Evolutionary conservation across 2,797 vertebrate species (phyloP).

Genomic region (Centropyge bicolor): DNA sequence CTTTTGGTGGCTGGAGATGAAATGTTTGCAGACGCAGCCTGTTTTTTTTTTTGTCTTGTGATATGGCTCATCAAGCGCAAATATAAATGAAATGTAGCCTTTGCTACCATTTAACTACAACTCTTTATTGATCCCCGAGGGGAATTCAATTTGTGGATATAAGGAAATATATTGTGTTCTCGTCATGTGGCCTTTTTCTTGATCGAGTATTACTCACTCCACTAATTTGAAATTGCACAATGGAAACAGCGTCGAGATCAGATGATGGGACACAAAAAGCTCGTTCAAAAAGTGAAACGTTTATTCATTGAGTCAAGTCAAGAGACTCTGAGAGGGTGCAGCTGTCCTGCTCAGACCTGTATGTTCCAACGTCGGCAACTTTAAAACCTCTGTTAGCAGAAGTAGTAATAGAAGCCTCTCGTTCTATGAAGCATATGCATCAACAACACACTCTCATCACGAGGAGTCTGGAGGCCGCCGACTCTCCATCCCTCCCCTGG

Average conservation of each 20-base stretch:
- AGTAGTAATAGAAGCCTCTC: background rate
- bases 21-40: constrained; percentile 31
- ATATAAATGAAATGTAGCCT: constrained; percentile 65
- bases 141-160: constrained; percentile 59
- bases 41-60: constrained; percentile 10
- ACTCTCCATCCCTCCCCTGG: background rate
- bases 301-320: background rate
- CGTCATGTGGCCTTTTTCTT: constrained; percentile 19
- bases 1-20: constrained; percentile 38
- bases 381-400: background rate
- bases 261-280: background rate
- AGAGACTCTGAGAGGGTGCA: background rate
- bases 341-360: background rate
- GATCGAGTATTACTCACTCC: constrained; percentile 47
- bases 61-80: constrained; percentile 60
- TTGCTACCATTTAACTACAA: constrained; percentile 56
- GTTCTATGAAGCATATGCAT: background rate
- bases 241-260: constrained; percentile 25
- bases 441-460: constrained; percentile 5
- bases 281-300: background rate
- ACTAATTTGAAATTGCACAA: constrained; percentile 39
- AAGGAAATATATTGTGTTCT: constrained; percentile 35
- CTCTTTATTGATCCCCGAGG: constrained; percentile 66
- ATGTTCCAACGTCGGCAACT: background rate
- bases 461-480: background rate